phyloP scores from a whole-genome alignment of 1,140 invertebrate species.

The Lethocerus indicus region DNA sequence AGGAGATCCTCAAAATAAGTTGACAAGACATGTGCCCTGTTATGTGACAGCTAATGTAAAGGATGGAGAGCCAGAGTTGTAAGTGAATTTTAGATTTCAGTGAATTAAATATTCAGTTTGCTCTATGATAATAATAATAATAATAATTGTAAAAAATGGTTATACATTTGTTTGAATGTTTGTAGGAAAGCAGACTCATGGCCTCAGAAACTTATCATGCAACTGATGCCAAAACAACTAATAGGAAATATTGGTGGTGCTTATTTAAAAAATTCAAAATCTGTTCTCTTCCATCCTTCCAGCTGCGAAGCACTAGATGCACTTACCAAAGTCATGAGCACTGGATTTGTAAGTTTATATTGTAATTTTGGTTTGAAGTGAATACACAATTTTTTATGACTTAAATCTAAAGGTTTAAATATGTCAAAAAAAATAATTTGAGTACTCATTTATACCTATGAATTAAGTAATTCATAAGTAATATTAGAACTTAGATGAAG shows the following conservation, averaged over 20 bases:
- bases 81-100: conserved; percentile 21
- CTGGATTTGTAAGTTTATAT: conserved; percentile 63
- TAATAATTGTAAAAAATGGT: no score
- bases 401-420: not conserved
- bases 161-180: no score
- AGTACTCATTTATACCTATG: no score
- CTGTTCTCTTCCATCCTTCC: conserved; percentile 64
- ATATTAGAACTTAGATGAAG: no score
- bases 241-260: conserved; percentile 73
- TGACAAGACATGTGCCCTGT: conserved; percentile 66
- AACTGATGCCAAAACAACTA: conserved; percentile 79
- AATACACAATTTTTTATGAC: not conserved
- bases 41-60: conserved; percentile 59
- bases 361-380: conserved; percentile 7
- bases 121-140: no score
- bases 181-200: conserved; percentile 82
- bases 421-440: not conserved
- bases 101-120: not conserved
- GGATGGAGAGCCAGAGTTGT: conserved; percentile 72
- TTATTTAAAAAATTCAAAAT: conserved; percentile 75
- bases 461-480: no score
- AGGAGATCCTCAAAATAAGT: conserved; percentile 48
- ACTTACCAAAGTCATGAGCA: conserved; percentile 77
- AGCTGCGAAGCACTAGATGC: conserved; percentile 62
- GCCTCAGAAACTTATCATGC: conserved; percentile 83